phyloP scores from a whole-genome alignment of 23 tunicate species.

The Trididemnum nubilum region DNA sequence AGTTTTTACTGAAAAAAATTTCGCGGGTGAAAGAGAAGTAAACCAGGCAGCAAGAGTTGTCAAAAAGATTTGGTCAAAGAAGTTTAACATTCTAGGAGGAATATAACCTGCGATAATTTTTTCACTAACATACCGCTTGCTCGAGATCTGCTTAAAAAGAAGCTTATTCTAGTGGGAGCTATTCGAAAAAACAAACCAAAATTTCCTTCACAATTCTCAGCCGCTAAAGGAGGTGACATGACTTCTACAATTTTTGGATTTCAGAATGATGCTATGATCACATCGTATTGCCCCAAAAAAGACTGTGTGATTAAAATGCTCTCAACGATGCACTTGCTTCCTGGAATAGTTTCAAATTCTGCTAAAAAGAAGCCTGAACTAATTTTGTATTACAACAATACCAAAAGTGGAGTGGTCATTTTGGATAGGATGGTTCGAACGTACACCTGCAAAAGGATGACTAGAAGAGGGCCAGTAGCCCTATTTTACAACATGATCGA shows the following conservation, averaged over 20 bases:
- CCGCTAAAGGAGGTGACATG: conserved; percentile 14
- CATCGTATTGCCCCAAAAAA: conserved; percentile 23
- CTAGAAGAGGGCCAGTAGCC: conserved; percentile 33
- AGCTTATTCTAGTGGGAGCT: conserved; percentile 9
- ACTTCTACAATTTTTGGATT: conserved; percentile 24
- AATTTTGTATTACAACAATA: conserved; percentile 27
- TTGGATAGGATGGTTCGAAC: conserved; percentile 31
- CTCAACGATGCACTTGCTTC: conserved; percentile 19
- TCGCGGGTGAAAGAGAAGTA: conserved; percentile 26
- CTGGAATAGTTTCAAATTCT: conserved; percentile 3
- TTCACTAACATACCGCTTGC: conserved; percentile 30
- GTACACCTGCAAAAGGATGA: conserved; percentile 33
- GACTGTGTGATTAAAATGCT: neutral
- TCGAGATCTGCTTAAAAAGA: neutral
- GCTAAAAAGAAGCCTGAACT: conserved; percentile 23
- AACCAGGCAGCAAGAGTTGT: conserved; percentile 41
- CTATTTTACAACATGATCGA: conserved; percentile 37
- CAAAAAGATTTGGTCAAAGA: conserved; percentile 26
- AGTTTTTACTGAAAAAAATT: conserved; percentile 32
- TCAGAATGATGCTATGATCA: conserved; percentile 18
- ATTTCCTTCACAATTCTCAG: conserved; percentile 15
- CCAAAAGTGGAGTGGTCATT: conserved; percentile 22
- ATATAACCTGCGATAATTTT: conserved; percentile 25
- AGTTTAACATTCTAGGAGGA: conserved; percentile 30
- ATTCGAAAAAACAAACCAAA: conserved; percentile 29